Base-by-base conservation (phyloP, 2,888 invertebrate species). In the Tethea ocularis region DNA sequence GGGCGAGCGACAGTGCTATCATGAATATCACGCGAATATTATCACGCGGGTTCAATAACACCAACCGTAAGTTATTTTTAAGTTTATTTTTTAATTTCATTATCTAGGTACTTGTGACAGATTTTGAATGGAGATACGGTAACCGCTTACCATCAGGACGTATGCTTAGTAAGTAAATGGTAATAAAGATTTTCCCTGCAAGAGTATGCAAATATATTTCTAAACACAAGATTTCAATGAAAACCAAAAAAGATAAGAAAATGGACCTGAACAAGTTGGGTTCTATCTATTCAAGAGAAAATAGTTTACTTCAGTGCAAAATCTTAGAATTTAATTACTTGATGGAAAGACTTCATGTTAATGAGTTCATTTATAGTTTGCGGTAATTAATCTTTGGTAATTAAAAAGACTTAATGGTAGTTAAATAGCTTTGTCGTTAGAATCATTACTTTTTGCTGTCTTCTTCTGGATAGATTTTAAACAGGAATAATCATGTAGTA, bases 1-100 rank as follows among this genome's bases (percentile, higher is more conserved):
- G 91, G 90, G 83, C 90, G 90, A 86, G 90, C 89, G 91, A 86
- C 82, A 73, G 77, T 73, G 20, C 46, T 46, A 89, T 72, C 78
- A 91, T 91, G 92, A 91, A 91, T 79, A 81, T 80, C 67, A 84
- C 91, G 78, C 79, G 69, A 67, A 63, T 68, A 64, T 74, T 75
- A 60, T 68, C 74, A 70, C 79, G 78, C 67, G 84, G 72, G 72
- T 72, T 85, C 73, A 91, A 91, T 75, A 83, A 85, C 76, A 86
- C 88, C 64, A 84, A 70, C 65, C 79, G 91, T 92, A 66, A 88
- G 89, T 46, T 46, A 10, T n/a, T n/a, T n/a, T n/a, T 10, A 10
- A 20, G 1, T 17, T 20, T 46, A 7, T 82, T 62, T 58, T 61
- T 46, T 57, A 54, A 41, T 51, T 20, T 57, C 26, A 2, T n/a